Evolutionary conservation across 2,888 invertebrate genomes (phyloP), one percentile per base, ranked within the genome.

Genomic region (Rambutsinella grinnellia): DNA sequence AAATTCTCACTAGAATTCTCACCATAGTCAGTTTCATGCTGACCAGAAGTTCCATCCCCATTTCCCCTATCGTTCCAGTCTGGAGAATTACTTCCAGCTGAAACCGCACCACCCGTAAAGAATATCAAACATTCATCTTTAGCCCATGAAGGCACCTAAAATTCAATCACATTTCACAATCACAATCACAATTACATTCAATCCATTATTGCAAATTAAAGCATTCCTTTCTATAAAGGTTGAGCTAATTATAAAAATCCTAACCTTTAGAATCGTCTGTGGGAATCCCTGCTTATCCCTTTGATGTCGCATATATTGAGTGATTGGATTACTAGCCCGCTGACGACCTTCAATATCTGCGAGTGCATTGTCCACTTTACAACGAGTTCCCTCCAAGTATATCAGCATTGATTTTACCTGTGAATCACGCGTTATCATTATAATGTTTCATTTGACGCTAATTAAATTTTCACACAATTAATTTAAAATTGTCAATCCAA

Each of bases 321-420:
- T 92, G 76, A 96, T 88, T 0, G 95, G 94, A 88, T 96, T 95
- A 66, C 92, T 91, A 13, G 90, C 90, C 76, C 93, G 90, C 21
- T 93, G 91, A 80, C 93, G 89, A 83, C 92, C 93, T 85, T 96
- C 95, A 79, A 96, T 86, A 85, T 95, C 95, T 68, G 93, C 91
- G 61, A 97, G 87, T 27, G 93, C 93, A 62, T 92, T 92, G 70
- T 94, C 93, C 56, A 97, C 91, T 88, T 97, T 97, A 86, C 93
- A 94, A 82, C 94, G 91, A 13, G 95, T 92, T 2, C 96, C 97
- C 87, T 97, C 97, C 85, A 97, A 88, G 86, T 96, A 97, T 15
- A 95, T 93, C 82, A 96, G 88, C 94, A 96, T 96, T 21, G 95
- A 94, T 85, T 93, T 92, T 90, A 96, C 95, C 96, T 97, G 87